These are phyloP conservation scores for Nannoperca australis DNA, from an alignment of 2,797 vertebrate species.

Conservation along the genomic window DNA sequence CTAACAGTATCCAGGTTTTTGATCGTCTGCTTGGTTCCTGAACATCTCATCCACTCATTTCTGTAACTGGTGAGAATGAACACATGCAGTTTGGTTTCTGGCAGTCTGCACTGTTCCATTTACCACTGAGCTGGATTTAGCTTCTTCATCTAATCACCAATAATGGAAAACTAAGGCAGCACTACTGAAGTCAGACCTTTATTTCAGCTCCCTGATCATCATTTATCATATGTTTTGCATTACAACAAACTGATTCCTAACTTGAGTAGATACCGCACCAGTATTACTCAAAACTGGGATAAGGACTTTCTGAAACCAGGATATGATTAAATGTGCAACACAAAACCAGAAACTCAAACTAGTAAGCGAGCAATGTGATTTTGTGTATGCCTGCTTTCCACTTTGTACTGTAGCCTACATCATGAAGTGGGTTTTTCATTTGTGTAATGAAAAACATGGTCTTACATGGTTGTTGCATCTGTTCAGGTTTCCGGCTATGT, in stretches of 20 bases:
- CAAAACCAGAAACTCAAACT: not conserved
- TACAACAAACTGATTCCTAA: not conserved
- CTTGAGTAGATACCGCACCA: not conserved
- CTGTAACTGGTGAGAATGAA: not conserved
- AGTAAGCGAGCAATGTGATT: no score
- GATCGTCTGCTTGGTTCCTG: not conserved
- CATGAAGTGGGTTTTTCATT: no score
- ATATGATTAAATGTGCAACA: not conserved
- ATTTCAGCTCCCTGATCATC: not conserved
- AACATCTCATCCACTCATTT: not conserved
- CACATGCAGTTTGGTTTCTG: not conserved
- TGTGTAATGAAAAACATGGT: no score
- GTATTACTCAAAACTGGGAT: no score
- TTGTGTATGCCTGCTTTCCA: not conserved
- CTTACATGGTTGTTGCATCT: no score
- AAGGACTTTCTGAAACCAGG: not conserved
- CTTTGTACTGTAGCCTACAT: not conserved
- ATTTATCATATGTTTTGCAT: not conserved
- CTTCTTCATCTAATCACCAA: not conserved
- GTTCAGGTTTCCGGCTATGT: no score
- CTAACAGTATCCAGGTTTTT: not conserved
- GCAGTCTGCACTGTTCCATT: not conserved
- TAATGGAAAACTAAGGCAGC: not conserved
- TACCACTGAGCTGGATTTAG: not conserved
- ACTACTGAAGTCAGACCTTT: no score